Conservation (phyloP, 2,888 invertebrate species). For the Pterostichus niger region DNA sequence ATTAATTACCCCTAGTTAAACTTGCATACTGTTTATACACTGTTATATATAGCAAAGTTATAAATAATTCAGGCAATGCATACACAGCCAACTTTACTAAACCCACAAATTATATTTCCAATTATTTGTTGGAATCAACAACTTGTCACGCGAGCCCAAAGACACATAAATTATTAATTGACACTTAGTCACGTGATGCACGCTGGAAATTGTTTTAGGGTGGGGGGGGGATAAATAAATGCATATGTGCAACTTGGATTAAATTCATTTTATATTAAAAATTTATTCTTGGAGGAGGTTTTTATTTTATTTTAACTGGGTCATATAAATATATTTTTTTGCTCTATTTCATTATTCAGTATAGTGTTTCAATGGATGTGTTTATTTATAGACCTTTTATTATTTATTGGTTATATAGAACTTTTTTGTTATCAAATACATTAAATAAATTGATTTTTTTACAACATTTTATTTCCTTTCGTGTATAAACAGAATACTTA, state of each 20-base stretch:
- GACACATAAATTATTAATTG: slow-evolving; percentile 57
- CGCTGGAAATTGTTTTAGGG: neutral
- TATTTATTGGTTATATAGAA: too few species aligned
- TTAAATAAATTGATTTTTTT: too few species aligned
- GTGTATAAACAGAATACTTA: too few species aligned
- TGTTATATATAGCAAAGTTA: slow-evolving; percentile 40
- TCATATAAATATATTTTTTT: neutral
- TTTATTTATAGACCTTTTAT: too few species aligned
- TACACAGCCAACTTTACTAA: slow-evolving; percentile 50
- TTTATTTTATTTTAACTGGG: slow-evolving; percentile 44
- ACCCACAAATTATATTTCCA: slow-evolving; percentile 63
- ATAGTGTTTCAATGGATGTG: neutral
- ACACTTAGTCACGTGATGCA: slow-evolving; percentile 40
- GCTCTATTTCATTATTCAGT: too few species aligned
- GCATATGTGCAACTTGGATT: slow-evolving; percentile 3
- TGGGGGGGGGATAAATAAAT: neutral
- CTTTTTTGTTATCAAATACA: too few species aligned
- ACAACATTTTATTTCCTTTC: too few species aligned
- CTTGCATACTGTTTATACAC: slow-evolving; percentile 31
- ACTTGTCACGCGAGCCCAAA: slow-evolving; percentile 59
- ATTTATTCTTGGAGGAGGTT: slow-evolving; percentile 3
- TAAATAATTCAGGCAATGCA: slow-evolving; percentile 55
- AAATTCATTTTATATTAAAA: slow-evolving; percentile 43
- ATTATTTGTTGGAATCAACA: slow-evolving; percentile 64
- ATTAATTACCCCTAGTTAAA: slow-evolving; percentile 38